These are phyloP conservation scores for Zelostemma sp. DNA, from an alignment of 1,140 invertebrate genomes.

Conservation along the genomic window DNA sequence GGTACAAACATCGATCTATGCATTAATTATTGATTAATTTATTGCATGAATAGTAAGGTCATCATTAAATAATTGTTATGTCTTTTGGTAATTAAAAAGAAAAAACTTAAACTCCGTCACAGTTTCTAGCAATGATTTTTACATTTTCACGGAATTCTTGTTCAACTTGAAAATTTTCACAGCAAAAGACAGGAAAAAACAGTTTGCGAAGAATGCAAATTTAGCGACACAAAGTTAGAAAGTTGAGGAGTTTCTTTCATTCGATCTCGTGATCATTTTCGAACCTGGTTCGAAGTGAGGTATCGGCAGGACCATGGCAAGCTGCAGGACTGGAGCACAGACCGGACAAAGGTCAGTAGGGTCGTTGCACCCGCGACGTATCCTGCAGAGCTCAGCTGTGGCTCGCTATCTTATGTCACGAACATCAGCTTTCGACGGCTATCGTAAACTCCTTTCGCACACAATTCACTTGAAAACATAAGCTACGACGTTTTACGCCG, in stretches of 20 bases:
- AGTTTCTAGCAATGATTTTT: too few species aligned
- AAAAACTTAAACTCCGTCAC: too few species aligned
- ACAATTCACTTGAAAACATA: slow-evolving; percentile 28
- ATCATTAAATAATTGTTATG: too few species aligned
- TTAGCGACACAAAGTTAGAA: slow-evolving; percentile 32
- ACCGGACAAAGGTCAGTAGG: slow-evolving; percentile 67
- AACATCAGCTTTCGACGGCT: slow-evolving; percentile 45
- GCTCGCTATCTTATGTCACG: slow-evolving; percentile 45
- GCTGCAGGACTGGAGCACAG: slow-evolving; percentile 59
- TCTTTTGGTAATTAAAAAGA: too few species aligned
- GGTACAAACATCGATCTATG: too few species aligned
- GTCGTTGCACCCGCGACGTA: slow-evolving; percentile 69
- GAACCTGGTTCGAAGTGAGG: slow-evolving; percentile 32
- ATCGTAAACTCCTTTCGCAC: slow-evolving; percentile 27
- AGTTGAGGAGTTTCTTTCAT: neutral
- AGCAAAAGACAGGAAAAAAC: too few species aligned
- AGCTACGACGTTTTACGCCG: slow-evolving; percentile 2
- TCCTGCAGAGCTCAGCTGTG: slow-evolving; percentile 59
- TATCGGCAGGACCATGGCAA: slow-evolving; percentile 57
- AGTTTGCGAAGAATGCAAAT: too few species aligned
- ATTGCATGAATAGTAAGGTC: too few species aligned
- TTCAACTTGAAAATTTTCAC: too few species aligned
- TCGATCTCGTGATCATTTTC: too few species aligned
- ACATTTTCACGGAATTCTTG: too few species aligned
- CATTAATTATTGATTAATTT: too few species aligned